Evolutionary conservation across 2,113 vertebrate species (phyloP).

Genomic region (Edolisoma coerulescens): DNA sequence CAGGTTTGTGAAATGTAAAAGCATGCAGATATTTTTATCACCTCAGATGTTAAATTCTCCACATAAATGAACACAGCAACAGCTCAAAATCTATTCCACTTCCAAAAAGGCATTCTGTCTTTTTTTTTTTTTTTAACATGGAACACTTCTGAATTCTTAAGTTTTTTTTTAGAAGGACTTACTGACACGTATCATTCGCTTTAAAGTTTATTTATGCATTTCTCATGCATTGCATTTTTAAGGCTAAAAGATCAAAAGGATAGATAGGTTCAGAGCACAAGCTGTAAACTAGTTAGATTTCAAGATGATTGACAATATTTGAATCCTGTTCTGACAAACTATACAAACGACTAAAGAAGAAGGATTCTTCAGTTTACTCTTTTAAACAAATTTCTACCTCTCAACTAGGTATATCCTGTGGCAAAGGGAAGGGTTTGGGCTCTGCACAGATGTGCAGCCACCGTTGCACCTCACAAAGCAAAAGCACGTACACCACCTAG

Average conservation of each 20-base stretch:
- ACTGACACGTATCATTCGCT: neutral
- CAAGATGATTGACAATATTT: slow-evolving; percentile 25
- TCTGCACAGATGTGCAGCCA: neutral
- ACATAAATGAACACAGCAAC: neutral
- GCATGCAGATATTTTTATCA: neutral
- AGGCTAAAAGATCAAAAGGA: slow-evolving; percentile 48
- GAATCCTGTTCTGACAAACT: slow-evolving; percentile 34
- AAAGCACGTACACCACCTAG: accelerated
- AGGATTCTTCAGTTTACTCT: neutral
- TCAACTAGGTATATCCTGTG: neutral
- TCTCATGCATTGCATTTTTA: slow-evolving; percentile 22
- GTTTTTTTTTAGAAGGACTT: neutral
- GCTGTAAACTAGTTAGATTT: neutral
- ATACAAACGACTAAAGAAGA: neutral
- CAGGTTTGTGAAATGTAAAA: neutral
- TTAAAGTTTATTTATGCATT: slow-evolving; percentile 20
- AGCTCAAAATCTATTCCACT: neutral
- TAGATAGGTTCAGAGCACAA: neutral
- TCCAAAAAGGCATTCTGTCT: neutral
- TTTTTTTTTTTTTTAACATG: neutral
- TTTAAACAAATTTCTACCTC: neutral
- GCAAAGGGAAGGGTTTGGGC: neutral
- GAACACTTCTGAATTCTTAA: neutral
- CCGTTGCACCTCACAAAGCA: neutral
- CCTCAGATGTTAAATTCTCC: neutral